phyloP scores from a whole-genome alignment of 1,140 invertebrate genomes.

The Polyergus mexicanus region DNA sequence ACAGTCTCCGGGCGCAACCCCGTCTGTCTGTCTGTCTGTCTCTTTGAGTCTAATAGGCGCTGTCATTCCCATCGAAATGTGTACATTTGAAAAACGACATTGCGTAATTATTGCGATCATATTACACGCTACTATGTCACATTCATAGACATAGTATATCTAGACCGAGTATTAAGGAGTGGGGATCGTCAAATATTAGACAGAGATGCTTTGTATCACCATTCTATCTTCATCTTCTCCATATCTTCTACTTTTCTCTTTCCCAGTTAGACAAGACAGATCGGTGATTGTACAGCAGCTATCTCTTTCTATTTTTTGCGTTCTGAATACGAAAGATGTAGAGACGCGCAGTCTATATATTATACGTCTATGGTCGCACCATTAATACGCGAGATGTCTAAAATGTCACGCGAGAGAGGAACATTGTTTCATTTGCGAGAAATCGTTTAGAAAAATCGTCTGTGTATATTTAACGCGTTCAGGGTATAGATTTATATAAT shows the following conservation, averaged over 20 bases:
- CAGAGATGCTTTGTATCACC: too few relatives aligned
- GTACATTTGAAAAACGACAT: conserved; percentile 38
- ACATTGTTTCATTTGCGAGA: conserved; percentile 8
- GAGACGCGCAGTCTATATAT: too few relatives aligned
- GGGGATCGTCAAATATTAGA: too few relatives aligned
- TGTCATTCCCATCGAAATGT: conserved; percentile 26
- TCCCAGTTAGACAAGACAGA: too few relatives aligned
- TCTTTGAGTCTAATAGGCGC: neutral
- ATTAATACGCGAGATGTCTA: conserved; percentile 14
- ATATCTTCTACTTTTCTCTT: too few relatives aligned
- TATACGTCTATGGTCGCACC: too few relatives aligned
- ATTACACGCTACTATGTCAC: neutral
- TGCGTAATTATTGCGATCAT: conserved; percentile 49
- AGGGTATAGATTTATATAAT: neutral
- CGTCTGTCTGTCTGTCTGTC: conserved; percentile 13
- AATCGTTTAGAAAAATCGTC: neutral
- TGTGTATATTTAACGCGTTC: neutral
- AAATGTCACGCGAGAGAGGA: neutral
- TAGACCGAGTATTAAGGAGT: too few relatives aligned
- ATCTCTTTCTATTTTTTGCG: too few relatives aligned
- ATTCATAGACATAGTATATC: too few relatives aligned
- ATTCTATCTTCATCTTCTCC: too few relatives aligned
- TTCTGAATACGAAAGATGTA: too few relatives aligned
- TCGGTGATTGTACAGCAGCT: too few relatives aligned
- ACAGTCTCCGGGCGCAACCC: conserved; percentile 49